Evolutionary conservation across 35 echinoderm and acorn worm genomes (phyloP).

Genomic region (Strongylocentrotus purpuratus): DNA sequence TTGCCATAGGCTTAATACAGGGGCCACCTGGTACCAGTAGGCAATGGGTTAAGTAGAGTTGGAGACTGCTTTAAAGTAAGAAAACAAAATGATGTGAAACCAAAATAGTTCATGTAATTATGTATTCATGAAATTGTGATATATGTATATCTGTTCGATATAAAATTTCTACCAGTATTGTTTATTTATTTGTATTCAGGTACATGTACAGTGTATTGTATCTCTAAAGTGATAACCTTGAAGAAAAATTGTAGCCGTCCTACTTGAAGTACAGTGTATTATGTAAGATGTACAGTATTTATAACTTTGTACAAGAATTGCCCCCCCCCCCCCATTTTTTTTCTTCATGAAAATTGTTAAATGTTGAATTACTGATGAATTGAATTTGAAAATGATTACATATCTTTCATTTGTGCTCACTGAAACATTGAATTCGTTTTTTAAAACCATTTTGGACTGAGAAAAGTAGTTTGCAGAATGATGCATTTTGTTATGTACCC

Average conservation of each 20-base stretch:
- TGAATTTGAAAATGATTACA: background rate
- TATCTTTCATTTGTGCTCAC: background rate
- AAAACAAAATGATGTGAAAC: background rate
- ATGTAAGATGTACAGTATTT: background rate
- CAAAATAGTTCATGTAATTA: background rate
- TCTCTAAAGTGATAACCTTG: background rate
- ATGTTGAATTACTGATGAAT: background rate
- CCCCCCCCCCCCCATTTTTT: too few relatives aligned
- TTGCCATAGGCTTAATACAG: too few relatives aligned
- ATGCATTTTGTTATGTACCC: too few relatives aligned
- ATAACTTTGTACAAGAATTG: background rate
- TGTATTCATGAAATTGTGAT: background rate
- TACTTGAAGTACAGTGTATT: background rate
- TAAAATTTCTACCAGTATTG: background rate
- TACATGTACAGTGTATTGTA: background rate
- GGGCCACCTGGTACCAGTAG: too few relatives aligned
- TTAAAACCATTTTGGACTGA: background rate
- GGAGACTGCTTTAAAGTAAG: too few relatives aligned
- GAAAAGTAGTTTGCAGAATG: too few relatives aligned
- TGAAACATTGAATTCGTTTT: background rate
- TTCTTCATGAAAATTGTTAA: too few relatives aligned
- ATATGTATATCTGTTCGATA: background rate
- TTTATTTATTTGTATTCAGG: background rate
- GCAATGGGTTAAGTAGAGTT: too few relatives aligned
- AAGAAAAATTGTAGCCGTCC: background rate